Conservation (phyloP, 53 echinoderm and acorn worm species). For the Antedon mediterranea region DNA sequence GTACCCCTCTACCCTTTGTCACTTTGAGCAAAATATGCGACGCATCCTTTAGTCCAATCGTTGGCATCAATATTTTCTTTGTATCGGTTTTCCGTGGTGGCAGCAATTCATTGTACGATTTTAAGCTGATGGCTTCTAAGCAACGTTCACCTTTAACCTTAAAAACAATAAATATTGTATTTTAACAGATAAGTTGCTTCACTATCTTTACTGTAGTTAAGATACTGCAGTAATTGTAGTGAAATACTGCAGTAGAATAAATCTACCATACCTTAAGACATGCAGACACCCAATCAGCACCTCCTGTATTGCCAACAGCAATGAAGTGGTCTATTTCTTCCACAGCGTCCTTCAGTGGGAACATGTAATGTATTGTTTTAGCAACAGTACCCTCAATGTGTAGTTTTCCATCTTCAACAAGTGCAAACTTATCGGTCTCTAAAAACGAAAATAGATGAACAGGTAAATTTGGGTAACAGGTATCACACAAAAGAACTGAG, state of each 20-base stretch:
- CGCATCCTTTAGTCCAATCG: background rate
- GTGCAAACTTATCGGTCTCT: constrained; percentile 37
- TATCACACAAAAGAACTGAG: too few species aligned
- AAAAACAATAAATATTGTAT: too few species aligned
- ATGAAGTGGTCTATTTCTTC: constrained; percentile 9
- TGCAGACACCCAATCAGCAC: background rate
- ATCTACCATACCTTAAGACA: background rate
- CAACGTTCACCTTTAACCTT: background rate
- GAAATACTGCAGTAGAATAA: too few species aligned
- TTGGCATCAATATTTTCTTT: background rate
- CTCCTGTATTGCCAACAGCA: background rate
- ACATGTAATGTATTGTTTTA: constrained; percentile 41
- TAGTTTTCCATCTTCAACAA: constrained; percentile 14
- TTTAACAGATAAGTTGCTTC: too few species aligned
- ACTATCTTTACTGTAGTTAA: too few species aligned
- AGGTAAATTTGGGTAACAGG: too few species aligned
- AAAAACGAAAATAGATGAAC: background rate
- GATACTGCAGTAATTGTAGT: too few species aligned
- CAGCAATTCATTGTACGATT: background rate
- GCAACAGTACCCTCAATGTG: constrained; percentile 25
- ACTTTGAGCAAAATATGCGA: background rate
- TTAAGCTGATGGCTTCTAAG: background rate
- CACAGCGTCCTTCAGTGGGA: constrained; percentile 43
- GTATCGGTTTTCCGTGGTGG: background rate
- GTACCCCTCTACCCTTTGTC: background rate